A percentile compares a stretch with the other conserved stretches of the same genome.
Conservation (phyloP, 2,888 invertebrate species). For the Drosophila austrosaltans region DNA sequence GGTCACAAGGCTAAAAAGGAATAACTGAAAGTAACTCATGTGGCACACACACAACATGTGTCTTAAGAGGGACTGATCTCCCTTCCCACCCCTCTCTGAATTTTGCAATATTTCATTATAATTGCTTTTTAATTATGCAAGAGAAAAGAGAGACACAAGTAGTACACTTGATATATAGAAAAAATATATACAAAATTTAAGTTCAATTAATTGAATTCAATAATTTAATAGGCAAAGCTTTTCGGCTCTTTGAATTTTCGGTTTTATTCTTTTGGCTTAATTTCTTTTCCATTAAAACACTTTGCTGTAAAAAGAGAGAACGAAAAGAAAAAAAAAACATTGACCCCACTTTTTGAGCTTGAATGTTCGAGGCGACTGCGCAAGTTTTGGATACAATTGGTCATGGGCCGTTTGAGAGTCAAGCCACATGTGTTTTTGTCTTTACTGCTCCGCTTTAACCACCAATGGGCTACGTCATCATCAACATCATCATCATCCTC, state of each 20-base stretch:
- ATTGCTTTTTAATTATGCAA: slow-evolving; percentile 69
- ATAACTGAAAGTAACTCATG: slow-evolving; percentile 20
- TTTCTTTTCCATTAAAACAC: slow-evolving; percentile 6
- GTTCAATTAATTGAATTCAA: slow-evolving; percentile 57
- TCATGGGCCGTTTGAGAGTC: slow-evolving; percentile 63
- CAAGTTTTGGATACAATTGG: slow-evolving; percentile 56
- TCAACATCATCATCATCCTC: background rate
- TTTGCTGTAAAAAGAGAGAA: background rate
- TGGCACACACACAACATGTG: slow-evolving; percentile 24
- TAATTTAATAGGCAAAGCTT: slow-evolving; percentile 56
- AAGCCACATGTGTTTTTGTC: slow-evolving; percentile 46
- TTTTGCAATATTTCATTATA: slow-evolving; percentile 50
- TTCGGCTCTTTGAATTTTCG: background rate
- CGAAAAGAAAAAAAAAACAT: slow-evolving; percentile 35
- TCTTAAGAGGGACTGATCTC: background rate
- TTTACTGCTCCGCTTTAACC: slow-evolving; percentile 27
- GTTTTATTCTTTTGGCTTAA: slow-evolving; percentile 32
- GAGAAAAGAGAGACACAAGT: slow-evolving; percentile 19
- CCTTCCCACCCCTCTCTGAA: background rate
- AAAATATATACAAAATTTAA: background rate
- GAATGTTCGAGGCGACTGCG: slow-evolving; percentile 45
- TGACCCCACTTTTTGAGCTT: slow-evolving; percentile 54
- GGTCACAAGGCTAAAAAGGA: slow-evolving; percentile 26
- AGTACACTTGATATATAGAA: slow-evolving; percentile 1
- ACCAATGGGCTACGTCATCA: slow-evolving; percentile 62